A percentile compares a stretch with the other conserved stretches of the same genome.
phyloP scores from a whole-genome alignment of 2,113 vertebrate genomes.

The Spea multiplicata region DNA sequence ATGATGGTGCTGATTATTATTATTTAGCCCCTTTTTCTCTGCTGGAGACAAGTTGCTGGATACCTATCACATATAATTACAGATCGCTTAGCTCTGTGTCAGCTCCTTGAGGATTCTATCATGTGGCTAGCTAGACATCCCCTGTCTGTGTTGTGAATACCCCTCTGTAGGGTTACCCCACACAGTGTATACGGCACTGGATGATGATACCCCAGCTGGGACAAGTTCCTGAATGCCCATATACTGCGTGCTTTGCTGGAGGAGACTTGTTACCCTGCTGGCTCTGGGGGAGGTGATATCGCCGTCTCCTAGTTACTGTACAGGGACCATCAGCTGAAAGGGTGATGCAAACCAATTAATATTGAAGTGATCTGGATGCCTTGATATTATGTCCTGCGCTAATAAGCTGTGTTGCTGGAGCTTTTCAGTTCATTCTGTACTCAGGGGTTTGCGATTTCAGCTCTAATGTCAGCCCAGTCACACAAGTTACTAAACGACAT shows the following conservation, averaged over 20 bases:
- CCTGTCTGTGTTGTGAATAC: conserved; percentile 20
- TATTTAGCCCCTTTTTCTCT: neutral
- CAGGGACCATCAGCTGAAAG: conserved; percentile 19
- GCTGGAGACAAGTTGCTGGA: neutral
- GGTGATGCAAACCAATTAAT: conserved; percentile 17
- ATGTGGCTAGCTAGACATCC: neutral
- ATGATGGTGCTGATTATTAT: too few species aligned
- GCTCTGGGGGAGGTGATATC: conserved; percentile 25
- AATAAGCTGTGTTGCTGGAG: neutral
- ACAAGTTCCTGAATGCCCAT: too few species aligned
- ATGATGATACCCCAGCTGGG: neutral
- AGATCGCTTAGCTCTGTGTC: neutral
- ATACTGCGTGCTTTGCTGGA: neutral
- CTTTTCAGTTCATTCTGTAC: neutral
- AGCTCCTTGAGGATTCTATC: neutral
- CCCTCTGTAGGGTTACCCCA: neutral
- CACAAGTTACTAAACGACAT: neutral
- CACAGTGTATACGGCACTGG: too few species aligned
- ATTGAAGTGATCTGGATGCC: neutral
- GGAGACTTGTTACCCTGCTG: neutral
- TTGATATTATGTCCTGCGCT: conserved; percentile 10
- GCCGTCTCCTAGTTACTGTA: conserved; percentile 24
- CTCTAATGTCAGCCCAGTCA: neutral
- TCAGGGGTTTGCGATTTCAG: neutral
- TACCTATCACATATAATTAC: neutral